Base-by-base conservation (phyloP, 1,140 invertebrate genomes). In the Agrilus planipennis region DNA sequence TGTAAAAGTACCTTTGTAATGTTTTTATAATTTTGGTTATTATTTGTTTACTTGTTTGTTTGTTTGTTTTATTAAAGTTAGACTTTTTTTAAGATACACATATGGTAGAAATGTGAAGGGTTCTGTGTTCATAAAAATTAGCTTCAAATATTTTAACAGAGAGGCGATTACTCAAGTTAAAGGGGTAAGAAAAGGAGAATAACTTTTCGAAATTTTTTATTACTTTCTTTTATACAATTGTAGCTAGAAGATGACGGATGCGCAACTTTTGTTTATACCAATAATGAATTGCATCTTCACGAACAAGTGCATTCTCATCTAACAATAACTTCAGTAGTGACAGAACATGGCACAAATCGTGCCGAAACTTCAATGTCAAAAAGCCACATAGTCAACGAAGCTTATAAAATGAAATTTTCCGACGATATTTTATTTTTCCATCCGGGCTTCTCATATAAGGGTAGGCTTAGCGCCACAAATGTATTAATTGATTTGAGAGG, bases 31-130 rank as follows among this genome's bases (percentile, higher is more conserved):
- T n/a, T n/a, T n/a, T 50, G 74, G 74, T 4, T 76, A 68, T 73
- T 77, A 63, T 62, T 60, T 36, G 14, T 34, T 12, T 34, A 31
- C 7, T 4, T 31, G 12, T 31, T 10, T 10, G 15, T 31, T 12
- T 31, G 15, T 4, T 10, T 16, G 15, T 31, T 31, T 10, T 5
- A 31, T 4, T n/a, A n/a, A n/a, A n/a, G n/a, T n/a, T n/a, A 31
- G 12, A 10, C 7, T 58, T 18, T 15, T 19, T 42, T 46, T 37
- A 44, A 76, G 75, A 41, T 81, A 81, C 48, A 76, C 74, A 10
- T 80, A 78, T 45, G 77, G 76, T 4, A 72, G 76, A 49, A 68
- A 71, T 1, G 76, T 81, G 1, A 65, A 72, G 34, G 78, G 77
- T 11, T 60, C 54, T 21, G 53, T 66, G n/a, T 44, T 64, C 4